Base-by-base conservation (phyloP, 2,113 vertebrate species). In the Misgurnus mizolepis region DNA sequence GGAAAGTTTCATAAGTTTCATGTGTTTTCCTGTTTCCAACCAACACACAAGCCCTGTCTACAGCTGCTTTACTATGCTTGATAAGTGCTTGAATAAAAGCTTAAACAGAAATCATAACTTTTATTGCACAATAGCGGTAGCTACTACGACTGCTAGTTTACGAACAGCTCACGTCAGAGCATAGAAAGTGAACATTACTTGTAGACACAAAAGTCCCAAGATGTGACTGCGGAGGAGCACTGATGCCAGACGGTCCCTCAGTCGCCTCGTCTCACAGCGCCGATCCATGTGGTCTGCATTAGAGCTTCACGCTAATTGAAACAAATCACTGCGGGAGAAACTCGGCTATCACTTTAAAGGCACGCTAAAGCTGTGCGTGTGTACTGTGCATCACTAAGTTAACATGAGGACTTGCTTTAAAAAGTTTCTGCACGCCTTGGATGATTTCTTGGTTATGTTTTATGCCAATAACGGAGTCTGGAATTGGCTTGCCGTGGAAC, bases 291-390 rank as follows among this genome's bases (percentile, higher is more conserved):
- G 80, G 55, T 81, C 34, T 45, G 34, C 76, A 82, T 85, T 79
- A 82, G 78, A 49, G 41, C 66, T 67, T 67, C 47, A 76, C 12
- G 70, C 79, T 81, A 84, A 84, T 81, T 81, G 74, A 78, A 81
- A 81, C 79, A 84, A 84, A 84, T 81, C 68, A 78, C 61, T 78
- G 79, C 61, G 12, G 74, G 53, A 78, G 61, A 71, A 84, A 78
- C 41, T 43, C 40, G 72, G 67, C 68, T 81, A 84, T 80, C 77
- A 69, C 71, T 74, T 74, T 68, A 76, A 79, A 83, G 22, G 72
- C 71, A 76, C 18, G 60, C 58, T 49, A 18, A 65, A 75, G 78
- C 70, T 10, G 47, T 67, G 41, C 39, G 56, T 67, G 15, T 76
- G 58, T 56, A 50, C 75, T 74, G 62, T 47, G 8, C 55, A 74